Base-by-base conservation (phyloP, 1,140 invertebrate species). In the Ceratosolen fusciceps region DNA sequence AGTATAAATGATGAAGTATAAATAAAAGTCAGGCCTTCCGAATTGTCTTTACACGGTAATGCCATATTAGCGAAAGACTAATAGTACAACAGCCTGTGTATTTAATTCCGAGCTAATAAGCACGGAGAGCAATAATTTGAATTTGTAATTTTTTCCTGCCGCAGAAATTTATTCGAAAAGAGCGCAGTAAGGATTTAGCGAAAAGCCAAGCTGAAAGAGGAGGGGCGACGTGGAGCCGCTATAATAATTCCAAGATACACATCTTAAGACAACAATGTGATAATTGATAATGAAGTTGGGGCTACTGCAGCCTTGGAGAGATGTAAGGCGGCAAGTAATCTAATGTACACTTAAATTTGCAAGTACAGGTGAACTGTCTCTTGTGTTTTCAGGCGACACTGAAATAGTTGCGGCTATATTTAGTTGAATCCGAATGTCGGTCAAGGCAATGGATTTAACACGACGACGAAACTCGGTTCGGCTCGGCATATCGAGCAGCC, bases 391-490 rank as follows among this genome's bases (percentile, higher is more conserved):
- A 56, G 75, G 47, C 52, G 62, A 68, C 29, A 43, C 37, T 52
- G 67, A 56, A 77, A 54, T 70, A 77, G 65, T 54, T 29, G 24
- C 47, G 21, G 60, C 70, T 79, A 79, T 74, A 79, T 68, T 79
- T 74, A 74, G 60, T 71, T 37, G 79, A 81, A 88, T 87, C 58
- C 29, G 79, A 82, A 89, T 88, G 82, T 88, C 86, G 87, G 88
- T 87, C 88, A 88, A 88, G 88, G 87, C 85, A 86, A 88, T 86
- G 83, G 85, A 86, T 88, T 86, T 86, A 84, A 77, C 82, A 79
- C 78, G 73, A 79, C 78, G 73, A 67, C 26, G 39, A 74, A 81
- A 80, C 62, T 78, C 70, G 71, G 47, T 54, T 43, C 29, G 60
- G 19, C 43, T 43, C 52, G 54, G 49, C 21, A 71, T 47, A 68